Evolutionary conservation across 2,888 invertebrate species (phyloP).

Genomic region (Dolomedes plantarius): DNA sequence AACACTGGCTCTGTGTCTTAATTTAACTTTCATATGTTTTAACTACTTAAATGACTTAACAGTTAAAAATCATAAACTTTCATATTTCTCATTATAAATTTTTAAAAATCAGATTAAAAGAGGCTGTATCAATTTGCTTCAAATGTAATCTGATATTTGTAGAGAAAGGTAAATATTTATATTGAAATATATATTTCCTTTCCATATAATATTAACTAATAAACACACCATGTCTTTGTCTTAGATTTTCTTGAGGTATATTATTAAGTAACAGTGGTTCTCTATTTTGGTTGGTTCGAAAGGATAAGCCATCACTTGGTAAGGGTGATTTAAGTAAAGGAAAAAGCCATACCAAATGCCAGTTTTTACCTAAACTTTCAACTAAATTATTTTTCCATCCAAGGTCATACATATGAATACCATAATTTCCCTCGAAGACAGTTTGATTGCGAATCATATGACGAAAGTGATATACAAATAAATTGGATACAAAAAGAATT

Average conservation of each 20-base stretch:
- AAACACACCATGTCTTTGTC: slow-evolving; percentile 21
- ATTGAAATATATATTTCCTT: no score
- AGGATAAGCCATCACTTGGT: slow-evolving; percentile 84
- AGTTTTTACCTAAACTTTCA: slow-evolving; percentile 86
- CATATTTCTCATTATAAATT: no score
- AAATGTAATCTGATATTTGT: no score
- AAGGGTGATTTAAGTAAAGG: slow-evolving; percentile 87
- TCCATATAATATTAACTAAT: no score
- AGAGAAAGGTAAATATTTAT: no score
- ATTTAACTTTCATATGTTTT: no score
- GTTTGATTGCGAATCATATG: slow-evolving; percentile 76
- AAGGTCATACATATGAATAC: slow-evolving; percentile 82
- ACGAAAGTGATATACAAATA: slow-evolving; percentile 75
- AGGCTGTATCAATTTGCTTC: no score
- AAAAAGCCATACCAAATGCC: slow-evolving; percentile 87
- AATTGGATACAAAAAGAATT: slow-evolving; percentile 74
- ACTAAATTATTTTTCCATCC: slow-evolving; percentile 85
- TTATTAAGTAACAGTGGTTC: not conserved
- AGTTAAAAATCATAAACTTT: no score
- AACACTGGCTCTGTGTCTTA: no score
- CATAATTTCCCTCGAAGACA: slow-evolving; percentile 77
- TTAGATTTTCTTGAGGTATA: slow-evolving; percentile 17
- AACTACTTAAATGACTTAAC: no score
- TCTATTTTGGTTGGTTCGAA: slow-evolving; percentile 24
- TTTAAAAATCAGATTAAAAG: no score